Base-by-base conservation (phyloP, 2,113 vertebrate species). In the Ageneiosus marmoratus region DNA sequence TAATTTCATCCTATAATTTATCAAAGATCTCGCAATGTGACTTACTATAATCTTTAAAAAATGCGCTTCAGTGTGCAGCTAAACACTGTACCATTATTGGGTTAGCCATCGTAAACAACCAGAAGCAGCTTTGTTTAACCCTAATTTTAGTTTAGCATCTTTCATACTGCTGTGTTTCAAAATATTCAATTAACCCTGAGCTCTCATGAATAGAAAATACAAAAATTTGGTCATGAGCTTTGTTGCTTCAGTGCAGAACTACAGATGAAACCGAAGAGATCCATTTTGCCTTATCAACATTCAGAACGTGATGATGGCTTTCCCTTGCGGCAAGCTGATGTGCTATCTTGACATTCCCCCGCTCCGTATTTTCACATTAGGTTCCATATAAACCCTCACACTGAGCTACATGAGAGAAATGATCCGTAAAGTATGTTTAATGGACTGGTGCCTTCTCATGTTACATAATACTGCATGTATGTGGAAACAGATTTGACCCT, bases 241-340 rank as follows among this genome's bases (percentile, higher is more conserved):
- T 3, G 48, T 73, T 5, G 5, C 37, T 48, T 73, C 13, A 27
- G 69, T 48, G 41, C 24, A 24, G 37, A 70, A 44, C 67, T 44
- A 41, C 37, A 70, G n/a, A 44, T 29, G 44, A 75, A 63, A 34
- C 32, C 77, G 32, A 48, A 80, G 15, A 76, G 41, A 29, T 70
- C 63, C 37, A 55, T 79, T 83, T 80, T 63, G 50, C 41, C 65
- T 60, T 29, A 60, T 82, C 69, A 74, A 48, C 22, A 53, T 60
- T 44, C 55, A 32, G 41, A 69, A 18, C 46, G 13, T 41, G 37
- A 2, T 75, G 70, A 62, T 74, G 29, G 41, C 27, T 32, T 58
- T 62, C 27, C 18, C 27, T 48, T 50, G 22, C 18, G n/a, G 34
- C 32, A 55, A 80, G 24, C 46, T 67, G 18, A 20, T 41, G 16